Percentiles rank a stretch among this genome's conserved stretches.
Conservation (phyloP, 2,797 vertebrate species). For the Oophaga sylvatica region DNA sequence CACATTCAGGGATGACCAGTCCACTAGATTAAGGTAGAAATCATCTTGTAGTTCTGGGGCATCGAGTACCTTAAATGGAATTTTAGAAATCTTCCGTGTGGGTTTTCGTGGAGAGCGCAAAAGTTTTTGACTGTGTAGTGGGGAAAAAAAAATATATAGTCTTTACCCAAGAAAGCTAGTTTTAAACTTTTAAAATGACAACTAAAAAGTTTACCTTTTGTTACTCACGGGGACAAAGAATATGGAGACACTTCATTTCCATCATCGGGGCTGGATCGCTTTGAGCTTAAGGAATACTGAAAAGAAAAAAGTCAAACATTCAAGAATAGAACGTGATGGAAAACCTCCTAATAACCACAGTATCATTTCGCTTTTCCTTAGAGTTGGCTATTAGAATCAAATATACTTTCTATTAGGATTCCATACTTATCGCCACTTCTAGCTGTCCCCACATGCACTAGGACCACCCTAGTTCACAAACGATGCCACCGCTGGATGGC, state of each 20-base stretch:
- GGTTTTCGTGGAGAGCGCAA: slow-evolving; percentile 95
- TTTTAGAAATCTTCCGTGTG: slow-evolving; percentile 97
- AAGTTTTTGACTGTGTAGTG: slow-evolving; percentile 86
- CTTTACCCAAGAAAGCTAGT: not conserved
- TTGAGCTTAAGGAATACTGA: slow-evolving; percentile 93
- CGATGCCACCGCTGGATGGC: too few relatives aligned
- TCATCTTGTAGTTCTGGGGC: slow-evolving; percentile 97
- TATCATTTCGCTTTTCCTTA: too few relatives aligned
- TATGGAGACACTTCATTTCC: slow-evolving; percentile 95
- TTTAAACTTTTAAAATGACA: not conserved
- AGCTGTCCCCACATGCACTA: not conserved
- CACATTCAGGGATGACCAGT: slow-evolving; percentile 98
- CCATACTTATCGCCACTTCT: too few relatives aligned
- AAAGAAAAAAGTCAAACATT: not conserved
- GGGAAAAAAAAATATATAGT: not conserved
- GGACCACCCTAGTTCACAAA: not conserved
- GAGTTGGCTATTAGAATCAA: too few relatives aligned
- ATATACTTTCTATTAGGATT: too few relatives aligned
- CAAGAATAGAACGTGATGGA: not conserved
- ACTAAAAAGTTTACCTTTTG: slow-evolving; percentile 83
- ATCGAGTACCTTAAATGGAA: slow-evolving; percentile 97
- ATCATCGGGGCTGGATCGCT: slow-evolving; percentile 90
- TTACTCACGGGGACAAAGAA: slow-evolving; percentile 97
- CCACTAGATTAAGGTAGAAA: slow-evolving; percentile 98
- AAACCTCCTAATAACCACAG: not conserved